A percentile compares a stretch with the other conserved stretches of the same genome.
phyloP scores from a whole-genome alignment of 2,888 invertebrate genomes.

The Drosophila aldrichi region DNA sequence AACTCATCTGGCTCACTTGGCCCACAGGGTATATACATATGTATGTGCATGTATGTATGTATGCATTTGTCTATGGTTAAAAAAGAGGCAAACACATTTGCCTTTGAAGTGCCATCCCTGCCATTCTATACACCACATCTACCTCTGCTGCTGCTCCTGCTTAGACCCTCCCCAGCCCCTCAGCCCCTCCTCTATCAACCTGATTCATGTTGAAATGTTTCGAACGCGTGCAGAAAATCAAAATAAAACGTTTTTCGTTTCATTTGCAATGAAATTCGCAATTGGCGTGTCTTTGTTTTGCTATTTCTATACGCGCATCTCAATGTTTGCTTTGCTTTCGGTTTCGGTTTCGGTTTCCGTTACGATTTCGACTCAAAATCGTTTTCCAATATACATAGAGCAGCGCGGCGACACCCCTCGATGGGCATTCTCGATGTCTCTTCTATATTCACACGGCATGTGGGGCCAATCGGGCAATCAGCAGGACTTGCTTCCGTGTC shows the following conservation, averaged over 20 bases:
- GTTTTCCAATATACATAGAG: slow-evolving; percentile 65
- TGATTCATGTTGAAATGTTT: slow-evolving; percentile 20
- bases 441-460: slow-evolving; percentile 69
- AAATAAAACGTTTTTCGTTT: slow-evolving; percentile 80
- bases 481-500: slow-evolving; percentile 54
- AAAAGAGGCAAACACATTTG: slow-evolving; percentile 60
- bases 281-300: slow-evolving; percentile 66
- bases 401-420: slow-evolving; percentile 12
- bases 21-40: slow-evolving; percentile 12
- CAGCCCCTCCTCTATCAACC: too few relatives aligned
- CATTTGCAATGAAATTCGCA: slow-evolving; percentile 80
- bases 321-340: slow-evolving; percentile 3
- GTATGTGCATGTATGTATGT: slow-evolving; percentile 1
- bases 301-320: slow-evolving; percentile 16
- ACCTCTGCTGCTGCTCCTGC: not conserved
- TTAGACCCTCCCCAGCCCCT: not conserved
- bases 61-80: not conserved
- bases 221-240: slow-evolving; percentile 76
- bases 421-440: slow-evolving; percentile 39
- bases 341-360: slow-evolving; percentile 16
- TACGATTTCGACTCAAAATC: slow-evolving; percentile 48
- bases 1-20: not conserved
- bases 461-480: slow-evolving; percentile 71
- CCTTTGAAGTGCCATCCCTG: slow-evolving; percentile 61
- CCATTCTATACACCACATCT: too few relatives aligned